Evolutionary conservation across 2,797 vertebrate genomes (phyloP), one percentile per base, ranked within the genome.

Genomic region (Falco rusticolus): DNA sequence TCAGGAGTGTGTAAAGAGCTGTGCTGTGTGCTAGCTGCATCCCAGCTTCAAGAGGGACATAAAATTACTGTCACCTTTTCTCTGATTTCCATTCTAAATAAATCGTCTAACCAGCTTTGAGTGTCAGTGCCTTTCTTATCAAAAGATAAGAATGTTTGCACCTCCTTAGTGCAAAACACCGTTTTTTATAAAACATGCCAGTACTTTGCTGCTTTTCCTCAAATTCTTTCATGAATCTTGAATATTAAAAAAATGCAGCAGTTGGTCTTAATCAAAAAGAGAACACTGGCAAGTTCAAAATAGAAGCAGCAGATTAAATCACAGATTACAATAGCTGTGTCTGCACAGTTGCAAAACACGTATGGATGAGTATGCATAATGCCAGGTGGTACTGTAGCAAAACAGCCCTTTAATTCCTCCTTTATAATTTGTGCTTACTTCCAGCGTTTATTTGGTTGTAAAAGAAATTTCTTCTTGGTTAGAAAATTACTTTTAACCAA

Each of bases 291-390:
- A 63, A 47, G 26, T 63, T 76, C 45, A 69, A 90, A 86, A 77
- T 4, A 88, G 33, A 56, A 83, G 34, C 48, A 79, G 41, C 45
- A 71, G 64, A 69, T 71, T 56, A 72, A 72, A 79, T 80, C 13
- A 3, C 11, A 60, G 11, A 57, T 90, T 69, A 24, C 20, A 34
- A 17, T 53, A 65, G 45, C 43, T 60, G 14, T 71, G 33, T 61
- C 60, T 90, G 56, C 51, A 61, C 28, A 76, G n/a, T 56, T 83
- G 25, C n/a, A 45, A 80, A 77, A 61, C 10, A 31, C 0, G 1
- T 5, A 33, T 26, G 66, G 53, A 56, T 0, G 3, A 61, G 19
- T 4, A 4, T 50, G 19, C 5, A 0, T 75, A 43, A 57, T 19
- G n/a, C 68, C 50, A 37, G 25, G 14, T 37, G 51, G 56, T 74